These are phyloP conservation scores for Gambusia yucatana DNA, from an alignment of 2,797 vertebrate genomes.

Conservation along the genomic window DNA sequence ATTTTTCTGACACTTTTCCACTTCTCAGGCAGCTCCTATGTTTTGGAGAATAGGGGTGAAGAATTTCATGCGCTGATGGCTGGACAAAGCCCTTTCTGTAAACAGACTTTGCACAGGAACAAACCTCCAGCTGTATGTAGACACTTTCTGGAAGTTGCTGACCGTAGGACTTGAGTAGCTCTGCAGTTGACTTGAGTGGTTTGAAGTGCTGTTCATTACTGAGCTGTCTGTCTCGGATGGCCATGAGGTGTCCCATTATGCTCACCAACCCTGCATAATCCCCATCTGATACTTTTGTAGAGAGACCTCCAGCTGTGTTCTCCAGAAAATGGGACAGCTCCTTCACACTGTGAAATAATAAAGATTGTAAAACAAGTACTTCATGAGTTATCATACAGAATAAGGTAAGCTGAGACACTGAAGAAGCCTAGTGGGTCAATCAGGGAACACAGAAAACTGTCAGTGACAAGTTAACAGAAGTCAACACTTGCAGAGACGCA, in stretches of 20 bases:
- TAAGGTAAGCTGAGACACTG: not conserved
- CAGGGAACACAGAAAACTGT: not conserved
- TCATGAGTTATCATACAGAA: not conserved
- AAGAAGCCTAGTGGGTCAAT: not conserved
- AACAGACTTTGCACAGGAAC: slow-evolving; percentile 7
- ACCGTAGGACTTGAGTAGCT: slow-evolving; percentile 81
- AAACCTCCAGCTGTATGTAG: slow-evolving; percentile 79
- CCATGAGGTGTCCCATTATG: slow-evolving; percentile 80
- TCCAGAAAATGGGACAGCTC: slow-evolving; percentile 79
- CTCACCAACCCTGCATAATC: slow-evolving; percentile 74
- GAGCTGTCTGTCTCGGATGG: slow-evolving; percentile 76
- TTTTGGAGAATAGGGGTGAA: slow-evolving; percentile 7
- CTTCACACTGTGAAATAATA: slow-evolving; percentile 65
- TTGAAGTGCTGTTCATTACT: slow-evolving; percentile 78
- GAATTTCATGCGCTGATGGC: not conserved
- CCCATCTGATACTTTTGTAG: slow-evolving; percentile 72
- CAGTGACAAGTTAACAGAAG: not conserved
- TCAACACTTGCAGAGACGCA: not conserved
- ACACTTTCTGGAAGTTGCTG: slow-evolving; percentile 81
- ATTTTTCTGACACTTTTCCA: slow-evolving; percentile 85
- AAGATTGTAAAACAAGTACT: not conserved
- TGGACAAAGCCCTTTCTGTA: not conserved
- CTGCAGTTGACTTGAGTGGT: slow-evolving; percentile 79
- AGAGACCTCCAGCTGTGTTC: slow-evolving; percentile 75
- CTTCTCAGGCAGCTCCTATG: slow-evolving; percentile 85